Evolutionary conservation across 2,113 vertebrate species (phyloP).

Genomic region (Hystrix cristata): DNA sequence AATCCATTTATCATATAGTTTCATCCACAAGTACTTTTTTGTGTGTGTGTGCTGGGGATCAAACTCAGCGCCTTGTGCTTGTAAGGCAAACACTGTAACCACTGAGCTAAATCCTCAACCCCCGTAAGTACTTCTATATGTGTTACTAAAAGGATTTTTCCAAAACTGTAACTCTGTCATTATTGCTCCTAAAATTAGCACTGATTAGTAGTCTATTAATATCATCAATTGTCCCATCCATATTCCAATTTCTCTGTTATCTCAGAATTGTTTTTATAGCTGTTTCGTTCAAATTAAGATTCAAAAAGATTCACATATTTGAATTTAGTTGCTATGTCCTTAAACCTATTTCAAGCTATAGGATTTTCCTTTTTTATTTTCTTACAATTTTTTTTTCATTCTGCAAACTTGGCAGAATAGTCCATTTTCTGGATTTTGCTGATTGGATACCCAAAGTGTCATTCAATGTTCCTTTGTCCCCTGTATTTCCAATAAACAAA

Average conservation of each 20-base stretch:
- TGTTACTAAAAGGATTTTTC: slow-evolving; percentile 17
- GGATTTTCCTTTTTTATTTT: background rate
- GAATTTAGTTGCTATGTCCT: slow-evolving; percentile 4
- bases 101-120: too few species aligned
- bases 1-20: background rate
- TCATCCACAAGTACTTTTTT: slow-evolving; percentile 17
- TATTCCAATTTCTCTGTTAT: slow-evolving; percentile 36
- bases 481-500: slow-evolving; percentile 37
- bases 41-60: background rate
- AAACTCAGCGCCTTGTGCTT: too few species aligned
- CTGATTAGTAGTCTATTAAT: slow-evolving; percentile 51
- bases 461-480: background rate
- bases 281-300: slow-evolving; percentile 35
- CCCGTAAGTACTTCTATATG: background rate
- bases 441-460: background rate
- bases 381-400: slow-evolving; percentile 29
- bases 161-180: background rate
- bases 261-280: slow-evolving; percentile 5
- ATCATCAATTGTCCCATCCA: background rate
- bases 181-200: slow-evolving; percentile 58
- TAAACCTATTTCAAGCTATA: slow-evolving; percentile 16
- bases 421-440: slow-evolving; percentile 51
- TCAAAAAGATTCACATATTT: slow-evolving; percentile 18
- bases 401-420: slow-evolving; percentile 46
- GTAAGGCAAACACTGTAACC: too few species aligned